phyloP scores from a whole-genome alignment of 2,113 vertebrate species.

The Myrmecobius fasciatus region DNA sequence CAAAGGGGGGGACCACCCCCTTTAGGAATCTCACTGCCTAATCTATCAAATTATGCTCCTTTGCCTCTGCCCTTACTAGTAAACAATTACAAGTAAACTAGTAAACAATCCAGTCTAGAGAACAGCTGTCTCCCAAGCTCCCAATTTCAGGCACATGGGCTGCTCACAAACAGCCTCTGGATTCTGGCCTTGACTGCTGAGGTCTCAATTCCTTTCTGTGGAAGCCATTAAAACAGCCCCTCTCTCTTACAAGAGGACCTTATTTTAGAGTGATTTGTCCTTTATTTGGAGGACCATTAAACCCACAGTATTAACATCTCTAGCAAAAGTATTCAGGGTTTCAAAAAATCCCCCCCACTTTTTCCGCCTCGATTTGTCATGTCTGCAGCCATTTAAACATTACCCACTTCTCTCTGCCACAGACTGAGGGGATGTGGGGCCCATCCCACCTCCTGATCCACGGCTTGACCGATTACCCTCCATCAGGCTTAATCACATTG shows the following conservation, averaged over 20 bases:
- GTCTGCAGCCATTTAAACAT: slow-evolving; percentile 13
- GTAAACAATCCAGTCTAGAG: not conserved
- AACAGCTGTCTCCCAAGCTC: slow-evolving; percentile 22
- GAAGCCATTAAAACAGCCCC: not conserved
- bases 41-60: not conserved
- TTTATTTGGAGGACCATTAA: slow-evolving; percentile 11
- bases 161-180: not conserved
- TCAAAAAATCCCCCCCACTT: not conserved
- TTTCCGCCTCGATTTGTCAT: slow-evolving; percentile 1
- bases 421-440: slow-evolving; percentile 53
- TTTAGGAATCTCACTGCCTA: slow-evolving; percentile 58
- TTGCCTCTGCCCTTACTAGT: slow-evolving; percentile 30
- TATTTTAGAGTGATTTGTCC: not conserved
- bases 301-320: slow-evolving; percentile 8
- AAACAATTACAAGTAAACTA: not conserved
- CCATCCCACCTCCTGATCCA: slow-evolving; percentile 66
- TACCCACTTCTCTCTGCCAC: slow-evolving; percentile 3
- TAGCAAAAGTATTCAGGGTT: not conserved
- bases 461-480: slow-evolving; percentile 65
- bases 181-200: not conserved
- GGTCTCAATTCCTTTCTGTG: not conserved
- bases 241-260: not conserved
- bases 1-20: slow-evolving; percentile 57
- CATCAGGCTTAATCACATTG: slow-evolving; percentile 71
- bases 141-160: not conserved